Percentiles rank a stretch among this genome's conserved stretches.
Evolutionary conservation across 2,797 vertebrate species (phyloP).

Genomic region (Mus minutoides): DNA sequence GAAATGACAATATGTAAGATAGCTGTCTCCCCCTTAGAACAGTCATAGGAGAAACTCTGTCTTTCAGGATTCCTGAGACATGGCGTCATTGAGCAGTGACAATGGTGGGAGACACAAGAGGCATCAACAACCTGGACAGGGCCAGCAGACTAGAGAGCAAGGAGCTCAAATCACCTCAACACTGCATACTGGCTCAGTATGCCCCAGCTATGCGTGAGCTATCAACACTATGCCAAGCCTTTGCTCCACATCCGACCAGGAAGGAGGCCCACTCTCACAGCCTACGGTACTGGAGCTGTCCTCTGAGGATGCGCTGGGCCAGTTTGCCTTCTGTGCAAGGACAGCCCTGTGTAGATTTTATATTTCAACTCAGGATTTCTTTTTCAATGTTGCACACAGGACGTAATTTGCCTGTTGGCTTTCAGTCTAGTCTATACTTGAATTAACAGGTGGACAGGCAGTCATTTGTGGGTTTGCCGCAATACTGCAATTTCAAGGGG

Average conservation of each 20-base stretch:
- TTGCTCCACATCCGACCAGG: conserved; percentile 96
- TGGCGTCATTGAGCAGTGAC: conserved; percentile 89
- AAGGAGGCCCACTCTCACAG: conserved; percentile 97
- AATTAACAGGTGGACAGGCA: conserved; percentile 86
- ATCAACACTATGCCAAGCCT: conserved; percentile 88
- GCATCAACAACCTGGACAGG: conserved; percentile 93
- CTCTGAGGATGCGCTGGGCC: conserved; percentile 89
- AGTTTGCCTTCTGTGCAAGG: conserved; percentile 87
- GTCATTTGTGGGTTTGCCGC: conserved; percentile 89
- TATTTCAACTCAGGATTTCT: conserved; percentile 86
- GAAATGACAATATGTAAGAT: background rate
- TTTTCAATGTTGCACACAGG: conserved; percentile 85
- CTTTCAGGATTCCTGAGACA: background rate
- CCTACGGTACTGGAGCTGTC: conserved; percentile 93
- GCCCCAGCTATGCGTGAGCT: conserved; percentile 89
- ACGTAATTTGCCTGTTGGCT: conserved; percentile 85
- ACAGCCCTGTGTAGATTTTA: conserved; percentile 86
- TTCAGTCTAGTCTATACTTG: conserved; percentile 88
- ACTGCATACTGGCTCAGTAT: conserved; percentile 90
- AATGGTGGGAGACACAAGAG: conserved; percentile 92
- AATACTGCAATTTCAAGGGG: conserved; percentile 88
- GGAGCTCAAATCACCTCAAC: conserved; percentile 84
- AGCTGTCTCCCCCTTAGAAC: background rate
- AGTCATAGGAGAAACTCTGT: background rate
- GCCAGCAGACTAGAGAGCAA: conserved; percentile 86